Evolutionary conservation across 2,888 invertebrate species (phyloP).

Genomic region (Siphlonurus alternatus): DNA sequence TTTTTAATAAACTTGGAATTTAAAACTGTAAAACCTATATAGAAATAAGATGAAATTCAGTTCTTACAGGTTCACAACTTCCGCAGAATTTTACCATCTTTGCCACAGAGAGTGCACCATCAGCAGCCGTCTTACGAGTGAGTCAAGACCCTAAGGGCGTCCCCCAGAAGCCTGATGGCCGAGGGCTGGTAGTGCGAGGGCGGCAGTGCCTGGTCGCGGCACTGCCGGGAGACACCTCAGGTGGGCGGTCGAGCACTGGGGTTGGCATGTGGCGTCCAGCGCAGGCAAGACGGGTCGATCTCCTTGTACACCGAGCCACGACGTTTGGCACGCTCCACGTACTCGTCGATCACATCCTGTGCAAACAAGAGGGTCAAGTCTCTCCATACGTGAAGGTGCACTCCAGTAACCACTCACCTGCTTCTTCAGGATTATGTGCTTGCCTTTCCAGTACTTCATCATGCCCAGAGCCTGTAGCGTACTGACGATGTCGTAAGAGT

Average conservation of each 20-base stretch:
- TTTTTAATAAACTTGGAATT: no score
- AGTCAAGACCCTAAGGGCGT: background rate
- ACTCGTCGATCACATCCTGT: slow-evolving; percentile 87
- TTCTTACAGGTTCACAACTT: no score
- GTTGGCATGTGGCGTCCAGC: slow-evolving; percentile 65
- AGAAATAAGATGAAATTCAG: no score
- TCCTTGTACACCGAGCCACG: slow-evolving; percentile 61
- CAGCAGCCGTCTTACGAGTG: background rate
- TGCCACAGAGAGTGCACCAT: no score
- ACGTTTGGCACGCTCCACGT: slow-evolving; percentile 62
- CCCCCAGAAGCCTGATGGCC: background rate
- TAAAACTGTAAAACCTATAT: no score
- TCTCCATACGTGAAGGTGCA: no score
- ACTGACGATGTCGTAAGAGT: slow-evolving; percentile 93
- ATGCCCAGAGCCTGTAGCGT: slow-evolving; percentile 91
- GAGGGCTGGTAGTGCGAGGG: background rate
- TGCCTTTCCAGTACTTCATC: slow-evolving; percentile 99
- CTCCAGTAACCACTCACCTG: slow-evolving; percentile 38
- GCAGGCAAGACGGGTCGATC: slow-evolving; percentile 72
- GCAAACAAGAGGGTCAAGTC: no score
- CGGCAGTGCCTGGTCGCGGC: slow-evolving; percentile 2
- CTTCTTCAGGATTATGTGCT: slow-evolving; percentile 89
- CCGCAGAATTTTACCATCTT: no score
- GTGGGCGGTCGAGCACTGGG: slow-evolving; percentile 37
- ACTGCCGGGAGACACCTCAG: slow-evolving; percentile 7